These are phyloP conservation scores for Aphis craccivora DNA, from an alignment of 1,140 invertebrate genomes.

Conservation along the genomic window DNA sequence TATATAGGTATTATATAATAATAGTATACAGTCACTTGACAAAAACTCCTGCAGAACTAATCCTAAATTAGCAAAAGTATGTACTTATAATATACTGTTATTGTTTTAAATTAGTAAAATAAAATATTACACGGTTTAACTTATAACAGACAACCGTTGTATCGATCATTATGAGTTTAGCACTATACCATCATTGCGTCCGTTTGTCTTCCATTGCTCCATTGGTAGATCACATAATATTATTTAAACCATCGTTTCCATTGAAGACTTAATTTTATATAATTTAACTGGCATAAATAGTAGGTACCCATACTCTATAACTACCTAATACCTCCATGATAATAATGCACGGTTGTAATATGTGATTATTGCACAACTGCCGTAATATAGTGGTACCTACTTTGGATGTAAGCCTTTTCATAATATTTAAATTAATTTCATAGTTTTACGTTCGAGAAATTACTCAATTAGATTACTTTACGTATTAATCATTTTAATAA, in stretches of 20 bases:
- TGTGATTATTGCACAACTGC: not conserved
- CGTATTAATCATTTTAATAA: conserved; percentile 14
- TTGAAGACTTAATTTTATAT: conserved; percentile 29
- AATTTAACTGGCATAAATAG: conserved; percentile 2
- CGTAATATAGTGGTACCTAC: not conserved
- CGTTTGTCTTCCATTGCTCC: not conserved
- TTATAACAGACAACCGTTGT: not conserved
- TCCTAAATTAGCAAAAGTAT: not conserved
- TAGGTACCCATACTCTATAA: not conserved
- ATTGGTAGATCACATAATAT: not conserved
- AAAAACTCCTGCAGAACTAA: not conserved
- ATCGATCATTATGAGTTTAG: not conserved
- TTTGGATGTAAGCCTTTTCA: not conserved
- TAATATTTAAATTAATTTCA: conserved; percentile 22
- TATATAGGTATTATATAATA: not conserved
- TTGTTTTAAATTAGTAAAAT: not conserved
- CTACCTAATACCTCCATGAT: not conserved
- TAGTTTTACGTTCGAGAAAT: not conserved
- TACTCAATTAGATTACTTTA: conserved; percentile 22
- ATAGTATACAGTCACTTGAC: not conserved
- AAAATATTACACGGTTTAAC: not conserved
- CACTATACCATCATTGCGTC: not conserved
- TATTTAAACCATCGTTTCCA: not conserved
- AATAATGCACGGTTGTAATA: not conserved
- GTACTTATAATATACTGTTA: not conserved